Base-by-base conservation (phyloP, 2,797 vertebrate species). In the Hippocampus kuda region DNA sequence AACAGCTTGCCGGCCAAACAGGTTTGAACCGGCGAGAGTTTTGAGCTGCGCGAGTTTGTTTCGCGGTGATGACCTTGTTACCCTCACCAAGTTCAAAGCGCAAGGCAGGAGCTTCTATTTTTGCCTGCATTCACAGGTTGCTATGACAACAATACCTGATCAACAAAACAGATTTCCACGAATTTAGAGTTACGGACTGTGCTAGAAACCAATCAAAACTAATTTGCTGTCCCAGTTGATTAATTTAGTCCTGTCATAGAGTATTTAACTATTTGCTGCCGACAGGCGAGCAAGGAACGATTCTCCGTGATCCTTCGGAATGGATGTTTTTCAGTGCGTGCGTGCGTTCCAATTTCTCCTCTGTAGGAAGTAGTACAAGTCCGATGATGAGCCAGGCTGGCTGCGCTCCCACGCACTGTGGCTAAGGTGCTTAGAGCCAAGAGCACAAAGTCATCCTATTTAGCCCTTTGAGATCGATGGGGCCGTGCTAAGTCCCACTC, bases 391-490 rank as follows among this genome's bases (percentile, higher is more conserved):
- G 11, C 44, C 64, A 15, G n/a, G 6, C 4, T 86, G 85, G 81
- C 85, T 68, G 64, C 4, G 38, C 77, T 86, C 82, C 79, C 80
- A 80, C 77, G 66, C 84, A 80, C 51, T 80, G 73, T 81, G 79
- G 70, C 72, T 88, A 89, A 89, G 85, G 76, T 87, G 86, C 85
- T 89, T 87, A 88, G 73, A 80, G 75, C 51, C 7, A 68, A 67
- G 67, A 79, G 74, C 73, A 76, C 67, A 56, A 75, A 81, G 83
- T 86, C 81, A 83, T 81, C 78, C 76, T 68, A 78, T 78, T 77
- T 79, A 75, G 82, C 81, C 80, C 82, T 81, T 87, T 80, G 82
- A 82, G 83, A 70, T 84, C 83, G 78, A 79, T 66, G 30, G 67
- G 70, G 34, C 34, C 72, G 44, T 57, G 60, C 27, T 53, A 42